A percentile compares a stretch with the other conserved stretches of the same genome.
Evolutionary conservation across 2,888 invertebrate genomes (phyloP).

Genomic region (Synergus japonicus): DNA sequence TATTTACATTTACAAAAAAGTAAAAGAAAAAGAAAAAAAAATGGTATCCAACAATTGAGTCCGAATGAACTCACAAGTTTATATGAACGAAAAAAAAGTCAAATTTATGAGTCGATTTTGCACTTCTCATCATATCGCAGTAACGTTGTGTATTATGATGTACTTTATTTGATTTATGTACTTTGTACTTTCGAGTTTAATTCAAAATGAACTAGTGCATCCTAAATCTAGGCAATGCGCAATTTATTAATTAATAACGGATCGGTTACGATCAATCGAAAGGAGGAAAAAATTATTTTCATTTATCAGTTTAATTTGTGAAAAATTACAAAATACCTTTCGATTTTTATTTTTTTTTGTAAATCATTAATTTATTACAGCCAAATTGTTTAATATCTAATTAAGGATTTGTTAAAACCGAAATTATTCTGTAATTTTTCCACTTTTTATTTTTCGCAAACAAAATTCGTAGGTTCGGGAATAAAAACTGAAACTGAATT

Average conservation of each 20-base stretch:
- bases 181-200: constrained; percentile 49
- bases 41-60: neutral
- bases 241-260: constrained; percentile 17
- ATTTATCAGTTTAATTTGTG: neutral
- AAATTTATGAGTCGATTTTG: constrained; percentile 23
- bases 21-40: neutral
- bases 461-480: neutral
- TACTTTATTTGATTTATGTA: constrained; percentile 43
- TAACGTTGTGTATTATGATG: constrained; percentile 45
- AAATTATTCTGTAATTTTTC: constrained; percentile 19
- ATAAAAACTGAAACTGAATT: constrained; percentile 9
- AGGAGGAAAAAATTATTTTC: constrained; percentile 2
- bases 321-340: constrained; percentile 1
- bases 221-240: constrained; percentile 7
- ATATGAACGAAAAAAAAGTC: neutral
- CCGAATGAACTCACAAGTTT: neutral
- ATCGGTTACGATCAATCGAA: constrained; percentile 17
- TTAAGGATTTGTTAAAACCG: neutral
- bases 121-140: constrained; percentile 25
- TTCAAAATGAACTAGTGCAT: constrained; percentile 19
- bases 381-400: neutral
- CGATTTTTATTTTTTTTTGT: neutral
- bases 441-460: neutral
- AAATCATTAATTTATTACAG: constrained; percentile 9
- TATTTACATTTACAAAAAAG: constrained; percentile 33